Base-by-base conservation (phyloP, 30 jellyfish, hydroid and myxozoan species). In the Pelagia noctiluca region DNA sequence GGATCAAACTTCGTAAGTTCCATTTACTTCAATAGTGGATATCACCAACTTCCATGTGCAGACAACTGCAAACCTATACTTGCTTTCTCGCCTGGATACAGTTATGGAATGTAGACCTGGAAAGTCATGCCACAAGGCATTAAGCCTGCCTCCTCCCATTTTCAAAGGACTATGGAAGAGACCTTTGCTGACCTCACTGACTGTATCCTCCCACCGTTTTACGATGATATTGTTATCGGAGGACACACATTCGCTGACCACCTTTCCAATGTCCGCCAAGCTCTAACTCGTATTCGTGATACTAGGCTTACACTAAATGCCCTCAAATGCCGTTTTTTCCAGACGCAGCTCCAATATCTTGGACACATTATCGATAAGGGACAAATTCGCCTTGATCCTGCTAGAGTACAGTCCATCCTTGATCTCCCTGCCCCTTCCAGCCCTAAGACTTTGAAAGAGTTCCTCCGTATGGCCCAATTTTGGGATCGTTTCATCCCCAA, bases 321-420 rank as follows among this genome's bases (percentile, higher is more conserved):
- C 35, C 32, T 13, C 66, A 66, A 72, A 22, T 83, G 62, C 25
- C 21, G 19, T 82, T 42, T 82, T 52, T 82, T 49, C 50, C 72
- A 62, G 25, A 62, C 63, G 2, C 25, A 35, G 2, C 24, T 86
- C 2, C 75, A 63, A n/a, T 26, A 57, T 66, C 63, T 76, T 19
- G 92, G 92, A 25, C 81, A 82, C 29, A 33, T 33, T 22, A 82
- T 82, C 35, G 80, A 52, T 50, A 4, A 67, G 37, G 86, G 92
- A 22, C 76, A 67, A 37, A 82, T 66, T 50, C 52, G 71, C 24
- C 69, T 57, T 7, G 89, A 78, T 23, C 89, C 83, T 23, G 36
- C 73, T 24, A 82, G 89, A 30, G 0, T 78, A 0, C 67, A 54
- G 16, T 37, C 50, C 18, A 19, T 78, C 24, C 18, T 25, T 18